Conservation (phyloP, 2,888 invertebrate genomes). For the Dyspetes luteomarginatus region DNA sequence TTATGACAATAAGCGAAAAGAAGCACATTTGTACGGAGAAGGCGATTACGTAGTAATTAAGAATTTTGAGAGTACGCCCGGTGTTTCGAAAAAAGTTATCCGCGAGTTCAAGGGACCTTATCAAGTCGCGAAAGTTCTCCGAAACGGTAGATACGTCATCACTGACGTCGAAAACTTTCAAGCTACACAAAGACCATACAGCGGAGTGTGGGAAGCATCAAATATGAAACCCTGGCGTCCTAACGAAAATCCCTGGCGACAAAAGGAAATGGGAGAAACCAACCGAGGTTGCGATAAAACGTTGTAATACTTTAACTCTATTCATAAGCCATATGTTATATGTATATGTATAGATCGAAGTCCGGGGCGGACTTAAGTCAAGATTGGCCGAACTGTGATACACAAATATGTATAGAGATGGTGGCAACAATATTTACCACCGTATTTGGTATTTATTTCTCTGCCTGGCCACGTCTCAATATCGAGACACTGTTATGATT, state of each 20-base stretch:
- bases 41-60: slow-evolving; percentile 64
- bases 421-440: too few species aligned
- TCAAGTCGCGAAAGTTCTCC: slow-evolving; percentile 52
- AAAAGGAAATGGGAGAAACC: neutral
- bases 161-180: slow-evolving; percentile 63
- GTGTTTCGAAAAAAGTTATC: slow-evolving; percentile 65
- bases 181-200: slow-evolving; percentile 58
- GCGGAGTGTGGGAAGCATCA: slow-evolving; percentile 62
- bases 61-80: slow-evolving; percentile 63
- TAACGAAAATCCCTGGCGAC: neutral
- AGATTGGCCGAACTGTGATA: slow-evolving; percentile 41
- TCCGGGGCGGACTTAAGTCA: slow-evolving; percentile 33
- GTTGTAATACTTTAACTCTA: too few species aligned
- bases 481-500: too few species aligned
- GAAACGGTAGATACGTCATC: slow-evolving; percentile 67
- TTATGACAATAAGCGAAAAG: slow-evolving; percentile 71
- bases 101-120: slow-evolving; percentile 67
- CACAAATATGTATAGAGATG: neutral
- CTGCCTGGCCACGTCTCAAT: too few species aligned
- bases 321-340: too few species aligned
- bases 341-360: neutral
- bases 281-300: neutral
- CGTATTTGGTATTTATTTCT: too few species aligned
- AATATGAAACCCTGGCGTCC: slow-evolving; percentile 63
- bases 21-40: slow-evolving; percentile 53